A percentile compares a stretch with the other conserved stretches of the same genome.
Evolutionary conservation across 1,140 invertebrate genomes (phyloP).

Genomic region (Mactra quadrangularis): DNA sequence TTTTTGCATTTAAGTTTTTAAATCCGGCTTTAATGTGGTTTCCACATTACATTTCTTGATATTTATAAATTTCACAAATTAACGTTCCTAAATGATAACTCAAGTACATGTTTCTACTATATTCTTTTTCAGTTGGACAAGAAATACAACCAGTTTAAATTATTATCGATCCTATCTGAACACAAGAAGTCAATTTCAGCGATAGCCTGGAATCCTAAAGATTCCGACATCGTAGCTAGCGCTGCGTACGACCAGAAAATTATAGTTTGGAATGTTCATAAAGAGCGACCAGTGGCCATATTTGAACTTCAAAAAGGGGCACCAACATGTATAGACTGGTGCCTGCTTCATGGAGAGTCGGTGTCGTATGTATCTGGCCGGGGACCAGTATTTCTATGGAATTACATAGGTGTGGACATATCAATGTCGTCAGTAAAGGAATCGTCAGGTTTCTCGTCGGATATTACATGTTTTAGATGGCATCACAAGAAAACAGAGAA

Average conservation of each 20-base stretch:
- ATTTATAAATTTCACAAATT: too few relatives aligned
- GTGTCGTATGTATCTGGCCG: conserved; percentile 77
- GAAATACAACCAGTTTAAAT: conserved; percentile 80
- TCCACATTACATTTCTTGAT: too few relatives aligned
- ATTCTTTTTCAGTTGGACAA: conserved; percentile 80
- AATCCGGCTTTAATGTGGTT: too few relatives aligned
- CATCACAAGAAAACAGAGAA: conserved; percentile 77
- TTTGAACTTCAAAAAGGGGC: conserved; percentile 70
- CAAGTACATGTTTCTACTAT: too few relatives aligned
- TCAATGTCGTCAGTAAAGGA: conserved; percentile 70
- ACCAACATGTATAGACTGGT: conserved; percentile 80
- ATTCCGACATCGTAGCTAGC: conserved; percentile 81
- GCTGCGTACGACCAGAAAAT: conserved; percentile 79
- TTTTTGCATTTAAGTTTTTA: too few relatives aligned
- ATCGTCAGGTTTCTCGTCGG: conserved; percentile 69
- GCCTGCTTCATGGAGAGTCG: conserved; percentile 70
- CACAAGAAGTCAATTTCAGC: conserved; percentile 85
- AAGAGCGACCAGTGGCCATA: conserved; percentile 76
- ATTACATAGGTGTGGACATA: conserved; percentile 62
- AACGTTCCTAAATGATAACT: too few relatives aligned
- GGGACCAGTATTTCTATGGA: conserved; percentile 82
- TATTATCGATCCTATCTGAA: conserved; percentile 84
- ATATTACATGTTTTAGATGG: conserved; percentile 80
- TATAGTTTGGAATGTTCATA: conserved; percentile 82
- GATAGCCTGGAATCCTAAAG: conserved; percentile 81